A percentile compares a stretch with the other conserved stretches of the same genome.
Conservation (phyloP, 1,140 invertebrate genomes). For the Cyclargus thomasi region DNA sequence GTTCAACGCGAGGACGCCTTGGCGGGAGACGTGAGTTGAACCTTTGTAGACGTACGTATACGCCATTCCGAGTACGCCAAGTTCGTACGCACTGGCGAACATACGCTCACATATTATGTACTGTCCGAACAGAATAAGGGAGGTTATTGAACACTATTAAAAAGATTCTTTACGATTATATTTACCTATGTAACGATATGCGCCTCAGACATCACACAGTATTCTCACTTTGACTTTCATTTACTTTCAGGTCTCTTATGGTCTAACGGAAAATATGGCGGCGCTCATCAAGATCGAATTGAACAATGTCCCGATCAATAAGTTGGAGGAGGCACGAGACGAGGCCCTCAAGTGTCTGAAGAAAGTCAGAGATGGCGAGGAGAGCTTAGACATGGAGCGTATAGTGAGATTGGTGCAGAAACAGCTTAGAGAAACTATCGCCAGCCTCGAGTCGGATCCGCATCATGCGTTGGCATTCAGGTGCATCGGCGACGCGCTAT, state of each 20-base stretch:
- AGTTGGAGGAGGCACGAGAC: constrained; percentile 79
- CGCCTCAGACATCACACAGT: too few species aligned
- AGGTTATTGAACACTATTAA: too few species aligned
- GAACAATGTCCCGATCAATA: constrained; percentile 84
- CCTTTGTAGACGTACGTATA: neutral
- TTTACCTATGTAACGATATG: too few species aligned
- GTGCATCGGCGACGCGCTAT: constrained; percentile 88
- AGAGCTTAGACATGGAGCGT: constrained; percentile 84
- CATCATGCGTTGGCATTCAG: constrained; percentile 84
- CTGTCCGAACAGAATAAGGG: too few species aligned
- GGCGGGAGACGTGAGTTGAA: constrained; percentile 81
- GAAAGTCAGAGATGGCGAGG: constrained; percentile 59
- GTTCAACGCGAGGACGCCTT: constrained; percentile 89
- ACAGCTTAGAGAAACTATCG: constrained; percentile 82
- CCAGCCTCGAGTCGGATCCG: constrained; percentile 84
- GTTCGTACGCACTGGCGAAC: too few species aligned
- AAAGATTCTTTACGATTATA: too few species aligned
- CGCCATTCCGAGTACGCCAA: too few species aligned
- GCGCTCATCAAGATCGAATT: constrained; percentile 83
- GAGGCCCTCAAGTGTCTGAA: constrained; percentile 77
- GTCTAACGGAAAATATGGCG: constrained; percentile 83
- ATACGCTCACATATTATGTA: too few species aligned
- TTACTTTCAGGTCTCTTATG: constrained; percentile 77
- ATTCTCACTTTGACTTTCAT: too few species aligned
- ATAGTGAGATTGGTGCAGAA: constrained; percentile 84